A percentile compares a stretch with the other conserved stretches of the same genome.
phyloP scores from a whole-genome alignment of 2,113 vertebrate species.

The Syngnathoides biaculeatus region DNA sequence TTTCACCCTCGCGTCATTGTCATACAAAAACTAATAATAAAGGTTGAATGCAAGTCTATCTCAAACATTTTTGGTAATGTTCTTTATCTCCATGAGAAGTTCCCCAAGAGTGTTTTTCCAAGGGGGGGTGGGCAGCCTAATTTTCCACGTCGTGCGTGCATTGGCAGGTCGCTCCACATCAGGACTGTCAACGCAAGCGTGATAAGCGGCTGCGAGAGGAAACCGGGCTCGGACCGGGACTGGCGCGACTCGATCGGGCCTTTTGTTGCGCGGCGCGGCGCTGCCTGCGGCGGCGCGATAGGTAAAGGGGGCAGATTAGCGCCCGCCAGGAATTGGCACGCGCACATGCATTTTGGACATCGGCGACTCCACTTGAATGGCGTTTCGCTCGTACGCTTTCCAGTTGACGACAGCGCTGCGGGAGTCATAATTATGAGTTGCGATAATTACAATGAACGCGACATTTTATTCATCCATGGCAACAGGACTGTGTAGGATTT shows the following conservation, averaged over 20 bases:
- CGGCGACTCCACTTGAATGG: background rate
- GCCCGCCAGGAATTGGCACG: background rate
- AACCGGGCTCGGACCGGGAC: slow-evolving; percentile 24
- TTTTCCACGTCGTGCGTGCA: background rate
- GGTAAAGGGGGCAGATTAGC: slow-evolving; percentile 8
- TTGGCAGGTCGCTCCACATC: background rate
- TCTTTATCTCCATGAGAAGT: background rate
- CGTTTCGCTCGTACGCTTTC: background rate
- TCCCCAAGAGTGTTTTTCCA: background rate
- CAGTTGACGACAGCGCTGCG: background rate
- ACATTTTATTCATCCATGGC: background rate
- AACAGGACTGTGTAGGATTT: background rate
- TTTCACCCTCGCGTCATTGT: background rate
- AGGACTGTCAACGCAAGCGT: slow-evolving; percentile 25
- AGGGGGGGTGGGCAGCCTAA: background rate
- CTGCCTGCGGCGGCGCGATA: slow-evolving; percentile 23
- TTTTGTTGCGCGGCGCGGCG: background rate
- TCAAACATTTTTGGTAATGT: background rate
- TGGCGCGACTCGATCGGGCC: slow-evolving; percentile 14
- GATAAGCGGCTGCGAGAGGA: slow-evolving; percentile 37
- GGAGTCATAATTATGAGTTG: background rate
- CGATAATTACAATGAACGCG: background rate
- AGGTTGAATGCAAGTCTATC: background rate
- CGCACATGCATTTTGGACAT: background rate
- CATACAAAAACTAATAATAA: background rate